Evolutionary conservation across 2,113 vertebrate species (phyloP).

Genomic region (Seriola quinqueradiata): DNA sequence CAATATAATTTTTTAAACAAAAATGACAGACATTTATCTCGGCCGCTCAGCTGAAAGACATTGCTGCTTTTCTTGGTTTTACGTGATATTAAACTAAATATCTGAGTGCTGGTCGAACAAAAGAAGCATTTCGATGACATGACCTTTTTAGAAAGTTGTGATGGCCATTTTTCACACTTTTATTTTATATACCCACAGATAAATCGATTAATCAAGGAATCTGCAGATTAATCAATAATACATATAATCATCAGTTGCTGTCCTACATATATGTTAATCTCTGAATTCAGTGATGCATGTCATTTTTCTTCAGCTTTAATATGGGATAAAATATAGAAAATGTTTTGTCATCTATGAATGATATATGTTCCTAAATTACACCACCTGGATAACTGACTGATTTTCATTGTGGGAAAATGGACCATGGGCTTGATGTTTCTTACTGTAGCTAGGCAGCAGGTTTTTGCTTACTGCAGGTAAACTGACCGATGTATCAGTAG

Average conservation of each 20-base stretch:
- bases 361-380: neutral
- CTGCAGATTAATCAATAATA: too few species aligned
- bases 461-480: neutral
- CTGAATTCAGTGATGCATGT: neutral
- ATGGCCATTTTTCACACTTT: neutral
- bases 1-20: too few species aligned
- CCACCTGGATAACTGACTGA: neutral
- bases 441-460: neutral
- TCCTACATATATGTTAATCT: neutral
- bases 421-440: neutral
- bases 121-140: neutral
- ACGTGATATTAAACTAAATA: neutral
- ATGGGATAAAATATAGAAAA: neutral
- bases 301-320: neutral
- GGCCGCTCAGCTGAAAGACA: too few species aligned
- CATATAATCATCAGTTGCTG: neutral
- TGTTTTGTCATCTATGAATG: neutral
- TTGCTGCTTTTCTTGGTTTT: neutral
- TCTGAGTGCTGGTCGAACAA: neutral
- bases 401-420: neutral
- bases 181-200: neutral
- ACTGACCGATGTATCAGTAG: neutral
- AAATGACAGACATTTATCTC: too few species aligned
- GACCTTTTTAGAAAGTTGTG: too few species aligned
- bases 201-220: neutral